phyloP scores from a whole-genome alignment of 2,888 invertebrate genomes.

The Cephonodes hylas region DNA sequence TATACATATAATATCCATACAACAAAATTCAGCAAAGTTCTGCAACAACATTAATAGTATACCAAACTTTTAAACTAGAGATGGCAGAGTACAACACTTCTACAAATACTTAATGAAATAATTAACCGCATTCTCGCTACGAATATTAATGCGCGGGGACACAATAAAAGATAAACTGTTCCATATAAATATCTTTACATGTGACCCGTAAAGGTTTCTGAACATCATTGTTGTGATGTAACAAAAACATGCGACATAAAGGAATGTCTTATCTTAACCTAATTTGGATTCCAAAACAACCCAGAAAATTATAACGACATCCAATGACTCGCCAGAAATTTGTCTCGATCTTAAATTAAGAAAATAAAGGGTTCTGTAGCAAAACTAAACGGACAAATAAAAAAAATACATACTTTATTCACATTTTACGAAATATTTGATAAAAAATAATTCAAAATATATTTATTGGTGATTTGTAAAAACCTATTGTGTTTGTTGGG shows the following conservation, averaged over 20 bases:
- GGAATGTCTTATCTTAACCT: slow-evolving; percentile 46
- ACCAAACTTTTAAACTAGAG: too few relatives aligned
- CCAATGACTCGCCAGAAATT: slow-evolving; percentile 63
- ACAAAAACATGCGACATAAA: slow-evolving; percentile 33
- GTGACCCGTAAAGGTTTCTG: background rate
- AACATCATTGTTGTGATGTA: slow-evolving; percentile 14
- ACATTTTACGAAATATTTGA: too few relatives aligned
- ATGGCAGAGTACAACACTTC: background rate
- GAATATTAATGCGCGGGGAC: background rate
- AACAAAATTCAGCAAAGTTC: too few relatives aligned
- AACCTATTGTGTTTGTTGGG: background rate
- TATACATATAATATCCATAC: too few relatives aligned
- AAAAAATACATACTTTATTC: too few relatives aligned
- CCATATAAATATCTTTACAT: background rate
- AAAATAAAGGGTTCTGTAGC: slow-evolving; percentile 28
- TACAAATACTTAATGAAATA: background rate
- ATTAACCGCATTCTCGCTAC: background rate
- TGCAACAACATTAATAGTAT: too few relatives aligned
- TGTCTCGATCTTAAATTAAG: slow-evolving; percentile 14
- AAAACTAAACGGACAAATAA: background rate
- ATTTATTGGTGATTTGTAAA: slow-evolving; percentile 15
- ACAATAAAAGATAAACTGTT: background rate
- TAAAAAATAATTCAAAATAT: too few relatives aligned
- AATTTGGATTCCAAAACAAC: slow-evolving; percentile 68
- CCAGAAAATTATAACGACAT: slow-evolving; percentile 67